Base-by-base conservation (phyloP, 2,797 vertebrate genomes). In the Anas bernieri region DNA sequence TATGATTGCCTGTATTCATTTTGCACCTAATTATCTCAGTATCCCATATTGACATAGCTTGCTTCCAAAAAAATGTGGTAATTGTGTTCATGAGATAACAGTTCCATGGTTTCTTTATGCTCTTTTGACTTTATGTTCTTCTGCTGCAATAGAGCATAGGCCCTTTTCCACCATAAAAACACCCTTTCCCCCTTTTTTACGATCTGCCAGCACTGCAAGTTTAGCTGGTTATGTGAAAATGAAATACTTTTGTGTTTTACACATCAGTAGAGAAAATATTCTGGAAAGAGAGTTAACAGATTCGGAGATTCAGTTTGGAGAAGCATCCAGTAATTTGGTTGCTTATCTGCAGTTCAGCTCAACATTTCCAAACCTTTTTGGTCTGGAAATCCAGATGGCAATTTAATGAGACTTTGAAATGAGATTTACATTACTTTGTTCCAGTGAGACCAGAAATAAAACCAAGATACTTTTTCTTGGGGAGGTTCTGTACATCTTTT, bases 341-440 rank as follows among this genome's bases (percentile, higher is more conserved):
- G 61, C 92, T 93, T 95, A 84, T 97, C 94, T 96, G 87, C 83
- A 93, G 90, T 91, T 94, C 41, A 86, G 74, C 61, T 93, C 69
- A 56, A 92, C 11, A 6, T 79, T 95, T 91, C 77, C 92, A 96
- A 91, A 82, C 67, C 67, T 90, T 92, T 96, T 86, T 88, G 87
- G 89, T 93, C 87, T 96, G 92, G 85, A 92, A 92, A 93, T 92
- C 92, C 95, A 96, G 95, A 95, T 96, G 95, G 93, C 88, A 95
- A 92, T 88, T 93, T 97, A 97, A 95, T 93, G 92, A 92, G 86
- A 97, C 86, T 93, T 94, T 86, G 90, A 88, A 95, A 93, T 85
- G 90, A 91, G 80, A 82, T 93, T 95, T 93, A 86, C 89, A 58
- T 81, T 86, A 46, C 70, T 92, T 23, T 70, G 77, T 96, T 95